Evolutionary conservation across 2,797 vertebrate species (phyloP), one percentile per base, ranked within the genome.

Genomic region (Enteromius anoplus): DNA sequence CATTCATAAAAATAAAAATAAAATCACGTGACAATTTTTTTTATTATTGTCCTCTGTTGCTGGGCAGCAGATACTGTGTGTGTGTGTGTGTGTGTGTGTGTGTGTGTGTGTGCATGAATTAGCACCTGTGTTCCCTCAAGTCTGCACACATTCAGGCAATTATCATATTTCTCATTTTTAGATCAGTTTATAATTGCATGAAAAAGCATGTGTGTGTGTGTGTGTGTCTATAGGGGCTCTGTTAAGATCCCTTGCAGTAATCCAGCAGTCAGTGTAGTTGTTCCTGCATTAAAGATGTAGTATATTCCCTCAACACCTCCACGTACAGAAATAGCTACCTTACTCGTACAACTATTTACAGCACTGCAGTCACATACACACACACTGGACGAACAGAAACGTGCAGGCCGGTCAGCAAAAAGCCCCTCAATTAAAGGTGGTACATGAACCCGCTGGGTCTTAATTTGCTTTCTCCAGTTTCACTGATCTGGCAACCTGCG

Each of bases 1-100:
- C 53, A 23, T 34, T 70, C 10, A 80, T 42, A 45, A 26, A 29
- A 66, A 8, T 21, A 19, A 71, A 29, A 37, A 68, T 3, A 42
- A 72, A 32, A 40, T 58, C 84, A 82, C 34, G 68, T 85, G 80
- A 78, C 32, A 51, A 1, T 60, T 77, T 72, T 78, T 60, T 78
- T 65, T 78, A 78, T 85, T 51, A 71, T 76, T 81, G 71, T 53
- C 66, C 78, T 70, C 71, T 81, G 78, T 81, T 85, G 84, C 84
- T 81, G 84, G 78, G 62, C 78, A 81, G 72, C 78, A 68, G 17
- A 6, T 53, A 10, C 34, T 11, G 40, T 23, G 47, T 47, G 68
- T 75, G 47, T 45, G 42, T 45, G 9, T 42, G 9, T 42, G 19
- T 71, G 34, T 55, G 15, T 49, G 47, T 76, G 49, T 49, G 6